Evolutionary conservation across 2,888 invertebrate genomes (phyloP).

Genomic region (Eulithis testata): DNA sequence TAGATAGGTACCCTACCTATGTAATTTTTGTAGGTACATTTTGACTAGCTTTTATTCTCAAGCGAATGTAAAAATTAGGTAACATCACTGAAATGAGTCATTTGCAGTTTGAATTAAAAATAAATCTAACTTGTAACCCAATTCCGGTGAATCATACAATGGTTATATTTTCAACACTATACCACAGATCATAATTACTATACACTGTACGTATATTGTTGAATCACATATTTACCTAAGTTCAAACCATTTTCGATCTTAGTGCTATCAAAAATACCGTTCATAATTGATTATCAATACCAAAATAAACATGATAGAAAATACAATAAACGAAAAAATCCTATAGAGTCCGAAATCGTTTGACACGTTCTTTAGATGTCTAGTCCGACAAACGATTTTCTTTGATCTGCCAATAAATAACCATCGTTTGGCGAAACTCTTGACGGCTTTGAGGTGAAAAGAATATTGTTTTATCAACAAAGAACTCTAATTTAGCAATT

Average conservation of each 20-base stretch:
- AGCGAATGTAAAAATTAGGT: too few relatives aligned
- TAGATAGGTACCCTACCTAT: too few relatives aligned
- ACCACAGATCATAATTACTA: too few relatives aligned
- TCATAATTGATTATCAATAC: slow-evolving; percentile 5
- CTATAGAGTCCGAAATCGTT: slow-evolving; percentile 16
- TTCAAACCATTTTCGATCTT: slow-evolving; percentile 2
- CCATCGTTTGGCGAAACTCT: slow-evolving; percentile 27
- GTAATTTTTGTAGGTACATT: too few relatives aligned
- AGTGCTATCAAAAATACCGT: slow-evolving; percentile 3
- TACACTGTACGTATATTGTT: too few relatives aligned
- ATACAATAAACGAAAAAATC: not conserved
- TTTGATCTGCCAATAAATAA: slow-evolving; percentile 44
- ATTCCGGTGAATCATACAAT: slow-evolving; percentile 27
- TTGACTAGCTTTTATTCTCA: too few relatives aligned
- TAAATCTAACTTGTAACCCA: slow-evolving; percentile 30
- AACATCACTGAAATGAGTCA: slow-evolving; percentile 21
- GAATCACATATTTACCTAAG: too few relatives aligned
- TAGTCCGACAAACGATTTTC: slow-evolving; percentile 25
- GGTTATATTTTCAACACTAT: slow-evolving; percentile 32
- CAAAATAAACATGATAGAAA: not conserved
- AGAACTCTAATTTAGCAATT: slow-evolving; percentile 24
- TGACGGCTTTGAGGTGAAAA: slow-evolving; percentile 36
- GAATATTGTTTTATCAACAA: slow-evolving; percentile 37
- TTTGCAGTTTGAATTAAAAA: not conserved
- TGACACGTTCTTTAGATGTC: not conserved